These are phyloP conservation scores for Standfussiana lucernea DNA, from an alignment of 2,888 invertebrate species.

Conservation along the genomic window DNA sequence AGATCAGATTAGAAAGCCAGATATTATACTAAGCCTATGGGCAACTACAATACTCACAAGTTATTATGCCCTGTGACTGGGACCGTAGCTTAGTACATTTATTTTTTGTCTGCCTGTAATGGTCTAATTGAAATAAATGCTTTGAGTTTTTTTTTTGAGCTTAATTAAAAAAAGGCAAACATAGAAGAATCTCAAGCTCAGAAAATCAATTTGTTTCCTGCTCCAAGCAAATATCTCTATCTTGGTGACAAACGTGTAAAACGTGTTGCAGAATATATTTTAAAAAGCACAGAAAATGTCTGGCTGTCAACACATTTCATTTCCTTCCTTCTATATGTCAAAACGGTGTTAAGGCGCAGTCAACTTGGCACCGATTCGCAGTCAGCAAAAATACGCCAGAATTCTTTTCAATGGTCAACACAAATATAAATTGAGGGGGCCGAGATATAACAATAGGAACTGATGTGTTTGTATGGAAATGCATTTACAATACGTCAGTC, in stretches of 20 bases:
- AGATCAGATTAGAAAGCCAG: background rate
- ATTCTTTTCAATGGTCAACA: slow-evolving; percentile 48
- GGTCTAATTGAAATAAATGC: too few relatives aligned
- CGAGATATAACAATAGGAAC: slow-evolving; percentile 30
- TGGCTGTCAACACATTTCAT: slow-evolving; percentile 34
- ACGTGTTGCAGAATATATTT: background rate
- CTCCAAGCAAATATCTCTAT: background rate
- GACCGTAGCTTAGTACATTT: too few relatives aligned
- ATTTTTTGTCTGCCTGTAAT: too few relatives aligned
- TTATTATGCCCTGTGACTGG: too few relatives aligned
- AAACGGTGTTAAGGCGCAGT: slow-evolving; percentile 45
- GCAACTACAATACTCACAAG: too few relatives aligned
- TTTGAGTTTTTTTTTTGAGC: too few relatives aligned
- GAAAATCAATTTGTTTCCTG: background rate
- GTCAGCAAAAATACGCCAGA: slow-evolving; percentile 36
- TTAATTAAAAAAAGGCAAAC: background rate
- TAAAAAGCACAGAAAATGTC: slow-evolving; percentile 22
- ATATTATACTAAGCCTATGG: background rate
- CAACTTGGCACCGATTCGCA: slow-evolving; percentile 36
- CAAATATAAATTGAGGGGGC: slow-evolving; percentile 24
- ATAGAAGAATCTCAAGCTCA: background rate
- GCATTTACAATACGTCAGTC: slow-evolving; percentile 38
- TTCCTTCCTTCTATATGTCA: slow-evolving; percentile 40
- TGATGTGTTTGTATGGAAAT: slow-evolving; percentile 56
- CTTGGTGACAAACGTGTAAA: background rate